A percentile compares a stretch with the other conserved stretches of the same genome.
phyloP scores from a whole-genome alignment of 1,140 invertebrate genomes.

The Luehdorfia chinensis region DNA sequence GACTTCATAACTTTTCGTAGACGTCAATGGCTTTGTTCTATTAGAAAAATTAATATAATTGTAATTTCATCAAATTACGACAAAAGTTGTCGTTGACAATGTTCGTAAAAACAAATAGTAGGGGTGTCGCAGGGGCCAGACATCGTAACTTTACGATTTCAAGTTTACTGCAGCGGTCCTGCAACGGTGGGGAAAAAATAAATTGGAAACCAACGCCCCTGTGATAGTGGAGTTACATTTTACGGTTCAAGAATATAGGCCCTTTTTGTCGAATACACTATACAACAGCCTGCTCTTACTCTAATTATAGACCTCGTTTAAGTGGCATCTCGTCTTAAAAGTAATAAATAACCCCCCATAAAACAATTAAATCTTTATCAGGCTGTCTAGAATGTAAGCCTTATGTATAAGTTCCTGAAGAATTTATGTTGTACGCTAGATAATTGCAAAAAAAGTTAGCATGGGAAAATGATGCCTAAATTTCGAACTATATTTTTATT shows the following conservation, averaged over 20 bases:
- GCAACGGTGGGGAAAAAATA: slow-evolving; percentile 70
- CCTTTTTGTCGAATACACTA: slow-evolving; percentile 16
- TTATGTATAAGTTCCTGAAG: too few species aligned
- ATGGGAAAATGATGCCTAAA: too few species aligned
- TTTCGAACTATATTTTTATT: background rate
- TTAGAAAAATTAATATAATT: too few species aligned
- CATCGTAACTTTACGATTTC: slow-evolving; percentile 67
- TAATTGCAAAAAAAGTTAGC: too few species aligned
- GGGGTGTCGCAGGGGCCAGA: slow-evolving; percentile 47
- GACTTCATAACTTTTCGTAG: too few species aligned
- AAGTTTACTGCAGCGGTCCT: slow-evolving; percentile 64
- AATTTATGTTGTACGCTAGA: too few species aligned
- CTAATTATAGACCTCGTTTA: slow-evolving; percentile 8
- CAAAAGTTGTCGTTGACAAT: too few species aligned
- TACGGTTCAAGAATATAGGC: slow-evolving; percentile 33
- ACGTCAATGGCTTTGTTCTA: too few species aligned
- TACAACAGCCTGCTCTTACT: background rate
- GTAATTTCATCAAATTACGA: too few species aligned
- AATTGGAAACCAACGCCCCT: slow-evolving; percentile 67
- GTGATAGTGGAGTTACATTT: slow-evolving; percentile 39
- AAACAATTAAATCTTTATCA: slow-evolving; percentile 11
- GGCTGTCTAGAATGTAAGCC: background rate
- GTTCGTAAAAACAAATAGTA: slow-evolving; percentile 41
- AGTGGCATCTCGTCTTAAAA: background rate
- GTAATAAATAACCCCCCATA: background rate